Evolutionary conservation across 2,888 invertebrate species (phyloP).

Genomic region (Pristionchus mayeri): DNA sequence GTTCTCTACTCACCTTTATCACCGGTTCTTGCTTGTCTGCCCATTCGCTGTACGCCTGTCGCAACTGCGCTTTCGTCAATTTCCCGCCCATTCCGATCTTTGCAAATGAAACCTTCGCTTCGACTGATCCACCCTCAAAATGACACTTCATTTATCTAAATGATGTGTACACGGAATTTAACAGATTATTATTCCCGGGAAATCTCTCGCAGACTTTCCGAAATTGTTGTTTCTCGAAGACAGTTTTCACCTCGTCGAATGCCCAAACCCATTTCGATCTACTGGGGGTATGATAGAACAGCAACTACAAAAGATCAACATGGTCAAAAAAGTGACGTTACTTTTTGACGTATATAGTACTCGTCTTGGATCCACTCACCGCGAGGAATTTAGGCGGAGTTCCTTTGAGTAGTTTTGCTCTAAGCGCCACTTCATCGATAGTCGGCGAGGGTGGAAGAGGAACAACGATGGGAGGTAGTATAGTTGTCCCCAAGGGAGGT

Average conservation of each 20-base stretch:
- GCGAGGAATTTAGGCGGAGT: constrained; percentile 32
- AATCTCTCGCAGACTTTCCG: not conserved
- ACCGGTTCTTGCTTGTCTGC: not conserved
- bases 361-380: not conserved
- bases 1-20: not conserved
- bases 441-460: constrained; percentile 23
- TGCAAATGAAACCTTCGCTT: constrained; percentile 32
- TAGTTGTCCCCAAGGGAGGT: not conserved
- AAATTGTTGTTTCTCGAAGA: constrained; percentile 26
- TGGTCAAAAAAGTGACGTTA: too few species aligned
- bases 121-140: constrained; percentile 6
- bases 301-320: too few species aligned
- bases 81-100: constrained; percentile 24
- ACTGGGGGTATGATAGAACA: too few species aligned
- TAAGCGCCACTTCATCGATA: constrained; percentile 10
- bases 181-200: not conserved
- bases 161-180: too few species aligned
- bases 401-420: constrained; percentile 32
- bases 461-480: not conserved
- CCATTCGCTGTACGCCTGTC: constrained; percentile 24
- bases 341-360: too few species aligned
- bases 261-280: constrained; percentile 41
- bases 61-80: constrained; percentile 14
- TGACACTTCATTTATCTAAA: too few species aligned
- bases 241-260: not conserved